Evolutionary conservation across 2,888 invertebrate species (phyloP).

Genomic region (Xestobium rufovillosum): DNA sequence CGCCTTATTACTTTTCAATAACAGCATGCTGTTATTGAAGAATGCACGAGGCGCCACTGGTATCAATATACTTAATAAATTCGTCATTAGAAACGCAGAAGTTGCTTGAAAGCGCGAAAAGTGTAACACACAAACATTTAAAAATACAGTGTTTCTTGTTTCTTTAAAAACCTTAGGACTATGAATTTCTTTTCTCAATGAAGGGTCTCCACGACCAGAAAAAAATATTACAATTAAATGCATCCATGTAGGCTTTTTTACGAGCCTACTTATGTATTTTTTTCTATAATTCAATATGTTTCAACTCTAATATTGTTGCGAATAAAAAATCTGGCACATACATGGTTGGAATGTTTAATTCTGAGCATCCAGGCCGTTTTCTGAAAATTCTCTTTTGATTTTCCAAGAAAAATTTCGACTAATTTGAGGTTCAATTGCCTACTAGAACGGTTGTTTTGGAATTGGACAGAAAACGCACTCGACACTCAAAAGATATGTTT

Average conservation of each 20-base stretch:
- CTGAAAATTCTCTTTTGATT: conserved; percentile 17
- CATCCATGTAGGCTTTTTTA: conserved; percentile 24
- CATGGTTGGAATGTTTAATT: conserved; percentile 56
- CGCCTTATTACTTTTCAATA: too few relatives aligned
- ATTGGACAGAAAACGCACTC: conserved; percentile 24
- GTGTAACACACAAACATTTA: conserved; percentile 45
- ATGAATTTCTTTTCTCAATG: conserved; percentile 25
- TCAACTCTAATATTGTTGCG: conserved; percentile 38
- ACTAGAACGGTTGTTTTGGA: conserved; percentile 16
- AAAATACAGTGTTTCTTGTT: conserved; percentile 43
- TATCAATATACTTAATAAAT: too few relatives aligned
- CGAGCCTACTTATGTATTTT: conserved; percentile 23
- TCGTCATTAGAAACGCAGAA: conserved; percentile 25
- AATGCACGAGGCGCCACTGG: too few relatives aligned
- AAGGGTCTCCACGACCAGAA: conserved; percentile 15
- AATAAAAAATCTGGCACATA: conserved; percentile 58
- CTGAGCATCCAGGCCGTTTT: conserved; percentile 28
- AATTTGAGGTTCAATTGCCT: too few relatives aligned
- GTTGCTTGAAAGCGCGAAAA: conserved; percentile 40
- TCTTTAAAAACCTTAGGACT: conserved; percentile 38
- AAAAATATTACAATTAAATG: conserved; percentile 20
- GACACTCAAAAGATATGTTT: conserved; percentile 38
- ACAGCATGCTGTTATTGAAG: too few relatives aligned
- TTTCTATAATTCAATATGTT: conserved; percentile 29
- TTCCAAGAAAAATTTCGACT: conserved; percentile 16